These are phyloP conservation scores for Penaeus vannamei DNA, from an alignment of 1,140 invertebrate species.

Conservation along the genomic window DNA sequence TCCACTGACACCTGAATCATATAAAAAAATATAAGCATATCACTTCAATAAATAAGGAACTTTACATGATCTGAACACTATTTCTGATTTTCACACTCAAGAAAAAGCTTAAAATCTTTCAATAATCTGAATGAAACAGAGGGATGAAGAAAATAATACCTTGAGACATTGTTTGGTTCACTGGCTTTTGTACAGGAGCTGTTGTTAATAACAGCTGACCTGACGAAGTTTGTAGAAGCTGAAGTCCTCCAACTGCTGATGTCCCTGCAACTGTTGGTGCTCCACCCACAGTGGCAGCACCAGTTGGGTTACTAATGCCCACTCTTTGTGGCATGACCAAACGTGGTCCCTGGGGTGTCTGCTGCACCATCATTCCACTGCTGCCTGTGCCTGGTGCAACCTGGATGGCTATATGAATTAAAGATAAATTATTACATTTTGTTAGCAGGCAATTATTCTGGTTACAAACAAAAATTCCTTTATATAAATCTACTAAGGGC, in stretches of 20 bases:
- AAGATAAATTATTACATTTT: neutral
- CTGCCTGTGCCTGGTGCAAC: conserved; percentile 53
- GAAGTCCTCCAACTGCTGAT: conserved; percentile 78
- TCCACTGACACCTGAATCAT: conserved; percentile 70
- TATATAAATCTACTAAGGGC: too few relatives aligned
- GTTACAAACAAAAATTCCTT: neutral
- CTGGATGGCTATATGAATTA: conserved; percentile 59
- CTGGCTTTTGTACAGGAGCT: conserved; percentile 68
- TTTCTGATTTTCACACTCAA: neutral
- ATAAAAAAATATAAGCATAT: too few relatives aligned
- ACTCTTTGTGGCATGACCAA: conserved; percentile 61
- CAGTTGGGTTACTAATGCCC: conserved; percentile 14
- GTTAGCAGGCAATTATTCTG: neutral
- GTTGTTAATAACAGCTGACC: conserved; percentile 79
- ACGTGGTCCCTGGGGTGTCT: conserved; percentile 71
- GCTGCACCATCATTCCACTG: conserved; percentile 71
- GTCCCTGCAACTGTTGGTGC: conserved; percentile 70
- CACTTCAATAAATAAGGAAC: too few relatives aligned
- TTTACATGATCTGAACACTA: too few relatives aligned
- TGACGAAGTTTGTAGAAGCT: conserved; percentile 80
- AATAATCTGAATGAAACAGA: neutral
- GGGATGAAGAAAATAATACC: neutral
- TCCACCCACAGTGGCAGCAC: conserved; percentile 27
- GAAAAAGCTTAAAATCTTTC: neutral
- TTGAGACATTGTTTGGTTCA: conserved; percentile 68